A percentile compares a stretch with the other conserved stretches of the same genome.
phyloP scores from a whole-genome alignment of 2,888 invertebrate genomes.

The Kryphioiulus occultus region DNA sequence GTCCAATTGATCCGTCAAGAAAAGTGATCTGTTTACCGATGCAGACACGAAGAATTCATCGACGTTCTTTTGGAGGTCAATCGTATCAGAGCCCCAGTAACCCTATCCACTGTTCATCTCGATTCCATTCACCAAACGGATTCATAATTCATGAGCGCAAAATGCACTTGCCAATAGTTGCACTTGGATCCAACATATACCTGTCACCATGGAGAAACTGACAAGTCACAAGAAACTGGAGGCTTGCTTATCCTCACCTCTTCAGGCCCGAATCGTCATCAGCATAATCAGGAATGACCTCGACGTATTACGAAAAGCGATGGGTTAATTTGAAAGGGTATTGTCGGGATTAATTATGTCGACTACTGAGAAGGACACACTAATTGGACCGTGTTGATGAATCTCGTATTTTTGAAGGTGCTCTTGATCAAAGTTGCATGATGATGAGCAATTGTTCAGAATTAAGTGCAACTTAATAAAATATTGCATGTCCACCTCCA shows the following conservation, averaged over 20 bases:
- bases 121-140: neutral
- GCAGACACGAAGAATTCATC: neutral
- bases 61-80: slow-evolving; percentile 2
- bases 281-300: neutral
- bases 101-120: neutral
- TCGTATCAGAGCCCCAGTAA: neutral
- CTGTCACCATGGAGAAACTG: neutral
- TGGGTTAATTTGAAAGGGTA: neutral
- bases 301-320: neutral
- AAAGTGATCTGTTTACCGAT: neutral
- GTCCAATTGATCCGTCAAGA: slow-evolving; percentile 39
- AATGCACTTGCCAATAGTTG: neutral
- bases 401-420: neutral
- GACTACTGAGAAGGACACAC: neutral
- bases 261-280: neutral
- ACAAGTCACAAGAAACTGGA: neutral
- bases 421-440: neutral
- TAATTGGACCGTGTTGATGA: neutral
- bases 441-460: no score
- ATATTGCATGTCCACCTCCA: no score
- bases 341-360: neutral
- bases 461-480: no score
- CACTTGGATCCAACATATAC: neutral
- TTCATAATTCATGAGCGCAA: neutral
- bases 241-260: neutral